These are phyloP conservation scores for Delia radicum DNA, from an alignment of 1,140 invertebrate genomes.

Conservation along the genomic window DNA sequence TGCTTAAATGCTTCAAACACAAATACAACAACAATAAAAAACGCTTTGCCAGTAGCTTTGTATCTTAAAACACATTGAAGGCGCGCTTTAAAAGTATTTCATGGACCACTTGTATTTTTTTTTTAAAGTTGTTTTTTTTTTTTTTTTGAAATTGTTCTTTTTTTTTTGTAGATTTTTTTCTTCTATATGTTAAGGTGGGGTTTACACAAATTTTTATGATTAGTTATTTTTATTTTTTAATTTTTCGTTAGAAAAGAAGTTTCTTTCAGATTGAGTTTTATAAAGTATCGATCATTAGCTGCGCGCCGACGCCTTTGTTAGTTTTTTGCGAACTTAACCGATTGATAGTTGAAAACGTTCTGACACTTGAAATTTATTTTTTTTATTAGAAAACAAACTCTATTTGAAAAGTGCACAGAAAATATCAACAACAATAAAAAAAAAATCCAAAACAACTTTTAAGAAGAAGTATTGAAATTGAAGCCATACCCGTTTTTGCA, in stretches of 20 bases:
- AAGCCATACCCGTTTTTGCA: neutral
- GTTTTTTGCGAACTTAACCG: conserved; percentile 25
- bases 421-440: neutral
- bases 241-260: too few species aligned
- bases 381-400: too few species aligned
- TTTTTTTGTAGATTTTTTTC: neutral
- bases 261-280: too few species aligned
- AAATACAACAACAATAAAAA: neutral
- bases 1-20: too few species aligned
- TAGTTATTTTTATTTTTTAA: too few species aligned
- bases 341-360: conserved; percentile 34
- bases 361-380: conserved; percentile 29
- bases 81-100: neutral
- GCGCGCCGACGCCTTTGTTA: neutral
- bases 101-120: neutral
- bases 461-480: conserved; percentile 10
- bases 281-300: neutral
- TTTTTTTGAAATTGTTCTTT: neutral
- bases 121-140: neutral
- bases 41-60: neutral
- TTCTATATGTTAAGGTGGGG: neutral
- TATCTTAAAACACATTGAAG: too few species aligned
- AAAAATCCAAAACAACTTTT: neutral
- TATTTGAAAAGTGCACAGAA: conserved; percentile 18
- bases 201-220: too few species aligned